phyloP scores from a whole-genome alignment of 1,140 invertebrate species.

The Drosophila arawakana region DNA sequence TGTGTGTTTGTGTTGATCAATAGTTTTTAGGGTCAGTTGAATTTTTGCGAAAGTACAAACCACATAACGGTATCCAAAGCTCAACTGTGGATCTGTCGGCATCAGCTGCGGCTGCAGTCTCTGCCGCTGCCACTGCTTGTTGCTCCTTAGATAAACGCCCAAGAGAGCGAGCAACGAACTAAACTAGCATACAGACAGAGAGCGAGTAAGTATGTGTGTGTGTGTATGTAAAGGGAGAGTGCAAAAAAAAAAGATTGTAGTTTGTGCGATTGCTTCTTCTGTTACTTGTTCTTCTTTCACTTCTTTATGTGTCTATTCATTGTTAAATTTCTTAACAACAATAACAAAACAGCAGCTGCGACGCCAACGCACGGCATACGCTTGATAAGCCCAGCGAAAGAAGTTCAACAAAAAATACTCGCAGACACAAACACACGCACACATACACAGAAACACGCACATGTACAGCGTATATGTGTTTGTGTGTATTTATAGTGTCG shows the following conservation, averaged over 20 bases:
- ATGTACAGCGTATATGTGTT: background rate
- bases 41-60: constrained; percentile 18
- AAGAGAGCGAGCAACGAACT: background rate
- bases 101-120: constrained; percentile 10
- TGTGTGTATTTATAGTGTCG: constrained; percentile 16
- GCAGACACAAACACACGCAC: constrained; percentile 3
- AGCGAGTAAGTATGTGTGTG: background rate
- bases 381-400: constrained; percentile 46
- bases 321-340: constrained; percentile 48
- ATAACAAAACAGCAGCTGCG: constrained; percentile 15
- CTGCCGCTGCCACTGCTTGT: background rate
- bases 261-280: constrained; percentile 1
- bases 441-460: constrained; percentile 5
- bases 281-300: constrained; percentile 9
- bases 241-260: constrained; percentile 6
- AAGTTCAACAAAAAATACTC: constrained; percentile 26
- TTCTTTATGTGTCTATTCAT: constrained; percentile 32
- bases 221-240: background rate
- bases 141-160: constrained; percentile 13
- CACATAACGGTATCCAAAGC: constrained; percentile 15
- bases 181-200: background rate
- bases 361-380: constrained; percentile 28
- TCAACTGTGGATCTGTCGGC: constrained; percentile 21
- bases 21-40: constrained; percentile 39
- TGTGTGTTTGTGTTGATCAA: constrained; percentile 27